These are phyloP conservation scores for Pimpla rufipes DNA, from an alignment of 2,888 invertebrate genomes.

Conservation along the genomic window DNA sequence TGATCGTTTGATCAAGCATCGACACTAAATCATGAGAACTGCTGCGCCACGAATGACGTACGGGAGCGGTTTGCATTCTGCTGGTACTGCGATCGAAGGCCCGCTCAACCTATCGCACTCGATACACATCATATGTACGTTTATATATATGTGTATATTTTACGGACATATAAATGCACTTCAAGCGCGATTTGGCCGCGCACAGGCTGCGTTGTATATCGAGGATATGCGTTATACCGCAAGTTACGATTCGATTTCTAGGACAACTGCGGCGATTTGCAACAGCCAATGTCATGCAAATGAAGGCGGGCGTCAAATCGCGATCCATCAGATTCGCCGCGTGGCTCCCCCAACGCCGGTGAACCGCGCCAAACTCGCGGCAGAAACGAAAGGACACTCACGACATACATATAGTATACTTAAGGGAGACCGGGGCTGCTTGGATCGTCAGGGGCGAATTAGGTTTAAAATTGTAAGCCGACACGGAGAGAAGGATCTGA, in stretches of 20 bases:
- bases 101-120: not conserved
- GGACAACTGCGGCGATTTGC: constrained; percentile 50
- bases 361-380: constrained; percentile 21
- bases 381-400: constrained; percentile 4
- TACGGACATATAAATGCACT: constrained; percentile 1
- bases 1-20: constrained; percentile 39
- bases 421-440: not conserved
- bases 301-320: constrained; percentile 43
- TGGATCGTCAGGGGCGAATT: not conserved
- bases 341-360: not conserved
- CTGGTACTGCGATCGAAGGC: constrained; percentile 26
- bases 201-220: constrained; percentile 2
- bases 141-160: not conserved
- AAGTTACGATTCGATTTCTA: constrained; percentile 49
- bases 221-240: constrained; percentile 4
- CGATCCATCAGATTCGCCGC: constrained; percentile 22
- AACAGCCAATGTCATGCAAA: constrained; percentile 56
- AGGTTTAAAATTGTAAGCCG: too few species aligned
- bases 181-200: constrained; percentile 7
- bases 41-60: constrained; percentile 31
- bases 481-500: too few species aligned
- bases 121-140: not conserved
- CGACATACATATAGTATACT: not conserved
- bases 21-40: constrained; percentile 22
- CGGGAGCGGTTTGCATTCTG: constrained; percentile 25